Conservation (phyloP, 2,797 vertebrate genomes). For the Catharus ustulatus region DNA sequence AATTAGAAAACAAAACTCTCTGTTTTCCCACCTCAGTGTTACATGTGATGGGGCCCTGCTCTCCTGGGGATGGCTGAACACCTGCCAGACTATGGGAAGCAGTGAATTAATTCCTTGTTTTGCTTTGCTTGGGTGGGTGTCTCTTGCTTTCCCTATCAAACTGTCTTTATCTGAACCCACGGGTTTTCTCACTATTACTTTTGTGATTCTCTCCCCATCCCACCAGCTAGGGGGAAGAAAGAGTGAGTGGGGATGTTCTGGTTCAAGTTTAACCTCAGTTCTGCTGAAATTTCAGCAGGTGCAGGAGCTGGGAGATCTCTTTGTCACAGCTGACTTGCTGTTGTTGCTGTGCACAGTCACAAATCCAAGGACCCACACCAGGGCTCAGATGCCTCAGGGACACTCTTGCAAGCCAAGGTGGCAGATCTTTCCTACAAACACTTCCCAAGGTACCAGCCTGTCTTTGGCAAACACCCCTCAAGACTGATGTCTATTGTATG, state of each 20-base stretch:
- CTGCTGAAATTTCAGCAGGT: background rate
- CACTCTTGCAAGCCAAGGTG: background rate
- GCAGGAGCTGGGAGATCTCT: background rate
- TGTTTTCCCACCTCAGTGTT: background rate
- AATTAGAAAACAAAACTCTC: background rate
- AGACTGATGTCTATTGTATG: background rate
- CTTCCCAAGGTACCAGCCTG: background rate
- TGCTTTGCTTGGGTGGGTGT: background rate
- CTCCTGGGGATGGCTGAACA: background rate
- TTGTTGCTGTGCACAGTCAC: background rate
- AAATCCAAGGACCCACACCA: background rate
- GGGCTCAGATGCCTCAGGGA: background rate
- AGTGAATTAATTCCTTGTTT: background rate
- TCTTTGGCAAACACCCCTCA: background rate
- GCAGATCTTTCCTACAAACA: background rate
- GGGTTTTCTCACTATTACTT: background rate
- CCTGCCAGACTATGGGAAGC: background rate
- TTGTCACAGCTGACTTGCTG: background rate
- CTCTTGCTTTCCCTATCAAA: background rate
- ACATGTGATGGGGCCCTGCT: background rate
- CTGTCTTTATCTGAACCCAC: background rate
- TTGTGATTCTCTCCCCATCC: background rate
- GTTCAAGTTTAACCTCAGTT: background rate
- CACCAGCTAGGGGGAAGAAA: background rate
- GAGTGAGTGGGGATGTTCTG: background rate